Evolutionary conservation across 2,113 vertebrate genomes (phyloP), one percentile per base, ranked within the genome.

Genomic region (Syngnathoides biaculeatus): DNA sequence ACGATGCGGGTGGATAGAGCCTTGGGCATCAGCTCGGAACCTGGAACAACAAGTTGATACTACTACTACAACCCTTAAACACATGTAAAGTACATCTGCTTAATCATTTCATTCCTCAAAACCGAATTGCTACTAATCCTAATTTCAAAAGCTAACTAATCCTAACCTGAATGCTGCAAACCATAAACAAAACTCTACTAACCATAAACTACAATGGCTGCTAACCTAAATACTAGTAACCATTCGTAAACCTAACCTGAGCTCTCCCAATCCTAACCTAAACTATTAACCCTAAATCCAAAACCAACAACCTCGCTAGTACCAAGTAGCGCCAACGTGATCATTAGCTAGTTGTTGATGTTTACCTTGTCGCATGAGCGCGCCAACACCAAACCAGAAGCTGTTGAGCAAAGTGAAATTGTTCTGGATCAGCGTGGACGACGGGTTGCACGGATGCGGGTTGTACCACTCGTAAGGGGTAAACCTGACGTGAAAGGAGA

Each of bases 381-480:
- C 97, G 92, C 96, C 96, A 83, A 99, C 94, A 84, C 95, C 97
- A 89, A 99, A 99, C 97, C 97, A 99, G 93, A 99, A 97, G 91
- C 97, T 98, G 90, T 99, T 98, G 81, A 98, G 94, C 79, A 99
- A 92, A 81, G 97, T 99, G 92, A 99, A 99, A 92, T 96, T 98
- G 94, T 99, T 99, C 92, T 98, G 95, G 90, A 98, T 93, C 74
- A 98, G 94, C 59, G 95, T 95, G 40, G 97, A 96, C 72, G 96
- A 95, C 30, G 96, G 95, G 89, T 98, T 98, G 93, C 97, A 99
- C 3, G 95, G 94, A 84, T 99, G 96, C 65, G 97, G 97, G 80
- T 98, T 98, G 92, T 98, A 98, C 97, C 97, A 98, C 88, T 99
- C 97, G 64, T 98, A 98, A 4, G 97, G 97, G 76, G 96, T 99